Evolutionary conservation across 1,140 invertebrate species (phyloP), one percentile per base, ranked within the genome.

Genomic region (Bilobella aurantiaca): DNA sequence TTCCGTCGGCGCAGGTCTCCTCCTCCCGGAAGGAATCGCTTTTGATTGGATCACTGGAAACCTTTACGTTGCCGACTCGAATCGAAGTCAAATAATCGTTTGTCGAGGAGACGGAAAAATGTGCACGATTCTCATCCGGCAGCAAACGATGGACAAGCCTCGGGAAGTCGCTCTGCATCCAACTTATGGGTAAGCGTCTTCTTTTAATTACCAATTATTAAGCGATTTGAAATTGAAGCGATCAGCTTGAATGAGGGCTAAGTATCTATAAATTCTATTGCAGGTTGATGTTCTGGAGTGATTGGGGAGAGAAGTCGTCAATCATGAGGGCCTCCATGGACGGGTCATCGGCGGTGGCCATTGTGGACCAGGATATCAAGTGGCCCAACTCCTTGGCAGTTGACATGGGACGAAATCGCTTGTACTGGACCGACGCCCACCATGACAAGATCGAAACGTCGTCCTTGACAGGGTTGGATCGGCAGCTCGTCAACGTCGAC

Each of bases 371-470:
- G 61, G 85, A 88, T 71, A 82, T 85, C 75, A 89, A 81, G 1
- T 84, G 62, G 76, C 84, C 21, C 74, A 78, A 31, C 76, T 77
- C 23, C 80, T 81, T 70, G 65, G 83, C 28, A 78, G 78, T 72
- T 80, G 81, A 81, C 81, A 62, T 66, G 16, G 71, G 64, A 25
- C 65, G 60, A 58, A 30, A 23, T 25, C 73, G 87, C 84, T 80
- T 91, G n/a, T 91, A 91, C 75, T 95, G 90, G 92, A 93, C 88
- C 1, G 91, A 95, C 74, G 85, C 86, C 12, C 84, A 85, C 1
- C 85, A 84, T 0, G 85, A 88, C 67, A 86, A 82, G 28, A 88
- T 97, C 63, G 90, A 93, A 75, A 88, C 86, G 74, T 85, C 87
- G 25, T 85, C 88, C 73, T 81, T 93, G 12, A 85, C 93, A 78